Percentiles rank a stretch among this genome's conserved stretches.
Conservation (phyloP, 2,113 vertebrate genomes). For the Diglossa brunneiventris region DNA sequence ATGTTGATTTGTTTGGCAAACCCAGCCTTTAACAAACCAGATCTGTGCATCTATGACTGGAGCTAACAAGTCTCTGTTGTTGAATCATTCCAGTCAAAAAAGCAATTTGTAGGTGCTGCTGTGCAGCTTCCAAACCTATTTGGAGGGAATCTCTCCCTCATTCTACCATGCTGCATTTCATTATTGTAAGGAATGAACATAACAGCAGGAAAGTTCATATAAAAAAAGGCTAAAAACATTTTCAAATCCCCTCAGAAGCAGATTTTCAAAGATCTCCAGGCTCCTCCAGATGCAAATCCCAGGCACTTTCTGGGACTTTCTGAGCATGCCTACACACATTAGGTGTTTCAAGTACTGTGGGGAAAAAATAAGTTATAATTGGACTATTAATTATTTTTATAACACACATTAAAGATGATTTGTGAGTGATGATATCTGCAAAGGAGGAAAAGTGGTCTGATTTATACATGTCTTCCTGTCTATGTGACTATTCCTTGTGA, state of each 20-base stretch:
- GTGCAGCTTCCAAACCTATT: neutral
- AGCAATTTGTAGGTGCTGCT: neutral
- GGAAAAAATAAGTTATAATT: neutral
- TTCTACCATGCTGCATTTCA: neutral
- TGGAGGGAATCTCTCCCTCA: neutral
- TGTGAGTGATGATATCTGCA: neutral
- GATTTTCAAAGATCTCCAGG: neutral
- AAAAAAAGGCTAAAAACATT: neutral
- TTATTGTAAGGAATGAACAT: neutral
- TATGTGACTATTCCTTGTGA: neutral
- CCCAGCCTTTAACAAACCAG: neutral
- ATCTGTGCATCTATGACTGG: neutral
- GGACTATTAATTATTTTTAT: constrained; percentile 5
- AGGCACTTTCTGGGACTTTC: neutral
- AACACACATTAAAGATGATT: neutral
- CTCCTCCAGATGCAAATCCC: neutral
- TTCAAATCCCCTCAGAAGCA: neutral
- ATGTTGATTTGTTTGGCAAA: neutral
- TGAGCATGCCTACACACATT: neutral
- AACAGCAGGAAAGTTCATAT: neutral
- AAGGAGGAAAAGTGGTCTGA: neutral
- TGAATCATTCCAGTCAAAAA: neutral
- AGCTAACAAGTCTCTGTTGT: neutral
- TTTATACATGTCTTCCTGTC: neutral
- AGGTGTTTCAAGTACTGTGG: neutral